Base-by-base conservation (phyloP, 2,888 invertebrate genomes). In the Orchestes rusci region DNA sequence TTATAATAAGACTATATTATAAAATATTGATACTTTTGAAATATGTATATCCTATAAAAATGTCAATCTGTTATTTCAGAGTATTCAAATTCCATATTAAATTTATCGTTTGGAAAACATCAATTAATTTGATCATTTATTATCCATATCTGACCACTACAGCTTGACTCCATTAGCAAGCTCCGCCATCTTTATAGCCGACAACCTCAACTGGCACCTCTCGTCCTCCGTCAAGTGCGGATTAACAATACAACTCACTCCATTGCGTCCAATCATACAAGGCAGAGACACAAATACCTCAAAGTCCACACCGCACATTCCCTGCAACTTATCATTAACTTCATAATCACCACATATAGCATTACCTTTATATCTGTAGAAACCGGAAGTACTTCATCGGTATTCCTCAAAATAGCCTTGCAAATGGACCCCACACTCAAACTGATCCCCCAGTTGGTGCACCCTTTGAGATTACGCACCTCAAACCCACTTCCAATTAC, bases 371-470 rank as follows among this genome's bases (percentile, higher is more conserved):
- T 75, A 53, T 79, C 74, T 16, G 87, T 87, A 3, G 88, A 84
- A 1, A 91, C 79, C 1, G 90, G 82, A 43, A 84, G 84, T 20
- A 90, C 77, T 57, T 79, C 80, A 62, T 78, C 74, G 1, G 80
- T 75, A 61, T 91, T 89, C 49, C 77, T 73, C 40, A 90, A 66
- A 42, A 90, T 78, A 28, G 82, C 75, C 34, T 76, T 72, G 10
- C 78, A 76, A 29, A 92, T 68, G 51, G 82, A 73, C 1, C 86
- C 74, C 4, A 84, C 76, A 56, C 87, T 86, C 29, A 90, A 72
- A 2, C 90, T 90, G 55, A 91, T 88, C 5, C 89, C 91, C 90
- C 90, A 91, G 16, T 86, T 88, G 0, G 91, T 92, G 70, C 90
- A 91, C 2, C 91, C 91, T 70, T 92, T 92, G 57, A 88, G 72